Evolutionary conservation across 2,113 vertebrate species (phyloP).

Genomic region (Etia nguti): DNA sequence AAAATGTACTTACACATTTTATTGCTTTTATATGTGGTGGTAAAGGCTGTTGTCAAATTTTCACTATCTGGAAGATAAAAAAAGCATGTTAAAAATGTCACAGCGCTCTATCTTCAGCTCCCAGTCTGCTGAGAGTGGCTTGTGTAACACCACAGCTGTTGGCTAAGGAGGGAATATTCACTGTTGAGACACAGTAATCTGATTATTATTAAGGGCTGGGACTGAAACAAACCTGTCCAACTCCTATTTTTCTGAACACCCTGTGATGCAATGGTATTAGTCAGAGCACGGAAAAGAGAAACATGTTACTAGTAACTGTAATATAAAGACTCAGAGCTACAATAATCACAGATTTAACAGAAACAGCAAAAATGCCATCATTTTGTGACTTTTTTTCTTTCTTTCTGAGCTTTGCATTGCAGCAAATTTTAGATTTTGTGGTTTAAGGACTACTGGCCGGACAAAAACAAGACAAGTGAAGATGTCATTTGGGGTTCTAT

Average conservation of each 20-base stretch:
- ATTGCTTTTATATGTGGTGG: not conserved
- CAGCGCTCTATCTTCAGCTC: not conserved
- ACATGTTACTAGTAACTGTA: not conserved
- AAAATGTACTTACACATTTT: constrained; percentile 33
- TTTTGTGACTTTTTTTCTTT: fast-evolving
- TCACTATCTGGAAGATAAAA: not conserved
- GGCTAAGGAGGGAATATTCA: not conserved
- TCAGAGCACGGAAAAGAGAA: not conserved
- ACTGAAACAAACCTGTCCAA: constrained; percentile 3
- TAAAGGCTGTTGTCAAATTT: not conserved
- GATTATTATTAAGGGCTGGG: constrained; percentile 30
- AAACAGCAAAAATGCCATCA: not conserved
- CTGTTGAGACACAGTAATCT: constrained; percentile 36
- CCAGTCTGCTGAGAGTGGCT: not conserved
- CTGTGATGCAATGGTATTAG: not conserved
- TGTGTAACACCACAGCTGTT: constrained; percentile 11
- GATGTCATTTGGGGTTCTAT: not conserved
- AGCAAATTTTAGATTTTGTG: not conserved
- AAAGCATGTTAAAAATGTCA: constrained; percentile 24
- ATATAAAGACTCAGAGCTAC: not conserved
- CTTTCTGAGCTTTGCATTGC: not conserved
- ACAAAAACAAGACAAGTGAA: not conserved
- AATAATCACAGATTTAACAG: not conserved
- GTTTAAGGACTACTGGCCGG: not conserved
- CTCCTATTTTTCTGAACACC: not conserved